Evolutionary conservation across 2,797 vertebrate genomes (phyloP).

Genomic region (Peromyscus eremicus): DNA sequence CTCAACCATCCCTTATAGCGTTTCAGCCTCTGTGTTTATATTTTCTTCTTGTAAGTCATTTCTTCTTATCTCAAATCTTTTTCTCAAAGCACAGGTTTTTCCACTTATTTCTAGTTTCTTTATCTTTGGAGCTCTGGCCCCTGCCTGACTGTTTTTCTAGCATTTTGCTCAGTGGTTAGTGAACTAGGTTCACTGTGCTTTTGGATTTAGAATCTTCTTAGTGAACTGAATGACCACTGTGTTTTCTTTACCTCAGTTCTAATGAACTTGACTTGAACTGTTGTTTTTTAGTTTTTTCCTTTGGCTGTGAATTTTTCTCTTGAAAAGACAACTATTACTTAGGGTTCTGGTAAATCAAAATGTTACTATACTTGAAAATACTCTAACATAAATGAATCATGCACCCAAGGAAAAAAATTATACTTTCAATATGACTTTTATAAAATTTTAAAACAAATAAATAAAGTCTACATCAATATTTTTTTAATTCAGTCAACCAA

Average conservation of each 20-base stretch:
- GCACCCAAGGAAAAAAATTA: conserved; percentile 49
- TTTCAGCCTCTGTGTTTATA: neutral
- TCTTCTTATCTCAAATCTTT: neutral
- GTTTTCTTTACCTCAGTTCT: conserved; percentile 75
- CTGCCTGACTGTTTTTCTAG: conserved; percentile 40
- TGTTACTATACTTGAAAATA: conserved; percentile 63
- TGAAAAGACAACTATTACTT: conserved; percentile 33
- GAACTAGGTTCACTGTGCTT: neutral
- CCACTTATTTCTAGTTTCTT: conserved; percentile 50
- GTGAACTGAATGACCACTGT: conserved; percentile 67
- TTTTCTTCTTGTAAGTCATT: conserved; percentile 14
- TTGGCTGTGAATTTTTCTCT: conserved; percentile 28
- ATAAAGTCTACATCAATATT: conserved; percentile 36
- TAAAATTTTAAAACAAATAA: conserved; percentile 67
- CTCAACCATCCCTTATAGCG: neutral
- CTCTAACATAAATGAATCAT: conserved; percentile 12
- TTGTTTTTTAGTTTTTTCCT: neutral
- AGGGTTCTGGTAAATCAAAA: conserved; percentile 56
- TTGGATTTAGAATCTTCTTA: conserved; percentile 36
- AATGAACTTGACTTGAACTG: conserved; percentile 76
- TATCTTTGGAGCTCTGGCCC: neutral
- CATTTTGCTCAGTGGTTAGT: conserved; percentile 41
- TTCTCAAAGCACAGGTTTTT: neutral
- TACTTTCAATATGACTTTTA: conserved; percentile 45
- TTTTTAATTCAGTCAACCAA: conserved; percentile 61